Conservation (phyloP, 2,113 vertebrate genomes). For the Ammospiza caudacuta region DNA sequence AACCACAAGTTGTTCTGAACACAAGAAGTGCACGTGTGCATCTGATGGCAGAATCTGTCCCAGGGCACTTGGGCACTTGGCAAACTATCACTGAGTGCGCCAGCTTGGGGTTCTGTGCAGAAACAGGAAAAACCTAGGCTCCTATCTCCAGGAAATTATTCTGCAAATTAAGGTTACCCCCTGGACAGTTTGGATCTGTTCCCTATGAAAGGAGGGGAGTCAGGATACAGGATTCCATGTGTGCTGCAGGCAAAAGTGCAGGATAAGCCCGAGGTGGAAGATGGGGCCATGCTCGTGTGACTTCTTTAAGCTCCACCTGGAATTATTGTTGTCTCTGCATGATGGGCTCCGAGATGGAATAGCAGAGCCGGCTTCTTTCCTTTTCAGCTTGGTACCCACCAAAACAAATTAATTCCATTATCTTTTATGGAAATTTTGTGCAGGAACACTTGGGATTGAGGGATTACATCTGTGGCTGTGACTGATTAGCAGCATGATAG, state of each 20-base stretch:
- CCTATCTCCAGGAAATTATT: neutral
- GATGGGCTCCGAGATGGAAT: neutral
- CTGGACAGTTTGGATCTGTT: neutral
- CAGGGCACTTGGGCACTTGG: neutral
- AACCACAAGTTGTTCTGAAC: neutral
- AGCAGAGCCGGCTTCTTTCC: neutral
- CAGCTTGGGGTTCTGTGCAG: neutral
- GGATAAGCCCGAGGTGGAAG: neutral
- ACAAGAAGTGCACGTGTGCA: neutral
- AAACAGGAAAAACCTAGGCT: neutral
- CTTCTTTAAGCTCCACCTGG: neutral
- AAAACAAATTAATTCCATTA: slow-evolving; percentile 50
- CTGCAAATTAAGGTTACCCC: neutral
- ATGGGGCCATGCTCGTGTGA: neutral
- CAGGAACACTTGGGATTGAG: slow-evolving; percentile 26
- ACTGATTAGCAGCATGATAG: slow-evolving; percentile 35
- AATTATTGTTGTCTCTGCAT: neutral
- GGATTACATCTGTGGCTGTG: slow-evolving; percentile 22
- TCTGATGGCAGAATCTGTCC: neutral
- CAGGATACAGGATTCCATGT: neutral
- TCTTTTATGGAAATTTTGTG: slow-evolving; percentile 20
- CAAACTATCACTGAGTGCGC: neutral
- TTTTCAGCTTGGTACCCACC: neutral
- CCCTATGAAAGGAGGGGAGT: neutral
- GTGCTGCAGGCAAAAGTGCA: neutral